Base-by-base conservation (phyloP, 2,888 invertebrate species). In the Xestoiulus laeticollis region DNA sequence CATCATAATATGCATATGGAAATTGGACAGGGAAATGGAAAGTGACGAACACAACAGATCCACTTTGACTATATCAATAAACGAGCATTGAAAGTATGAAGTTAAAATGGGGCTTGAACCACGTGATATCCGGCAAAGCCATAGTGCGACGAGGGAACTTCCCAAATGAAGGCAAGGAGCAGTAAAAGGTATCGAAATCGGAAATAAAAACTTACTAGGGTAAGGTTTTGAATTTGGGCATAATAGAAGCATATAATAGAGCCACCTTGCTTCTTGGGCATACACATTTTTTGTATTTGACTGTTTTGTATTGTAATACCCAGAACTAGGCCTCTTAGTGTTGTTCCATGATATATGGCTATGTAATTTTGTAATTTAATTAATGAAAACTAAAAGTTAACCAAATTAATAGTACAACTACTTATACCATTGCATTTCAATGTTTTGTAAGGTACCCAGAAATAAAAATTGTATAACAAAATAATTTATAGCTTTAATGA, bases 51-150 rank as follows among this genome's bases (percentile, higher is more conserved):
- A 22, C 59, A 22, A 68, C 59, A 68, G 22, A 68, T 68, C 59
- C 59, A 68, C 59, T 68, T 22, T 26, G 59, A 68, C n/a, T 68
- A 68, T 68, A 68, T 68, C 59, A 68, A 68, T 68, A 68, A 38
- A 6, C 59, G 22, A 22, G 8, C 59, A 22, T 26, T 10, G 59
- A 68, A 68, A n/a, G 59, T 22, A 68, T 12, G 22, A 16, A 53
- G n/a, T 53, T n/a, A 68, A 68, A 68, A 22, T 68, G 22, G 59
- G 22, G 26, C 59, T 6, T 68, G 59, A 68, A 68, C 59, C 22
- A 68, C 59, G 59, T 68, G 59, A 68, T 68, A 68, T 68, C 59
- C 59, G 59, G 59, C 22, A 12, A 68, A 68, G 22, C 59, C 59
- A 68, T 59, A 59, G 4, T 22, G 59, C 59, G 19, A 22, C 59